A percentile compares a stretch with the other conserved stretches of the same genome.
These are phyloP conservation scores for Pollimyrus isidori DNA, from an alignment of 2,113 vertebrate genomes.

Conservation along the genomic window DNA sequence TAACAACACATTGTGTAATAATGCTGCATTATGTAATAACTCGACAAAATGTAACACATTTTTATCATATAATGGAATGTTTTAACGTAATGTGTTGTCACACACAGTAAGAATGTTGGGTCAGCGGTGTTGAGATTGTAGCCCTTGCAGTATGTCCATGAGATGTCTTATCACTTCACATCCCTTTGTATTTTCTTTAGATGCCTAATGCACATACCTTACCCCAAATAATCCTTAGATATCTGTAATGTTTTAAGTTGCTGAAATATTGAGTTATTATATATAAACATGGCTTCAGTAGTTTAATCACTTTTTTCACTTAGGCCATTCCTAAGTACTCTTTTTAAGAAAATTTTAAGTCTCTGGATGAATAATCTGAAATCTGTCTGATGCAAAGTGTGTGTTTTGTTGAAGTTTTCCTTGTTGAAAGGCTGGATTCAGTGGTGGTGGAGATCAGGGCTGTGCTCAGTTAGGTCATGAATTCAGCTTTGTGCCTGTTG, in stretches of 20 bases:
- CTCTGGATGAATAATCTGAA: constrained; percentile 2
- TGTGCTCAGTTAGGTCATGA: constrained; percentile 25
- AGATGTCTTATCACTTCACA: neutral
- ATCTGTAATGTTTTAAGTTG: neutral
- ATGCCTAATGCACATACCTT: neutral
- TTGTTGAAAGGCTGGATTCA: constrained; percentile 18
- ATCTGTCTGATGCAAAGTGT: neutral
- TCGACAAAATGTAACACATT: too few relatives aligned
- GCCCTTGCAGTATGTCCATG: neutral
- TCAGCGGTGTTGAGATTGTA: neutral
- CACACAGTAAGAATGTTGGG: neutral
- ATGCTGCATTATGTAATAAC: too few relatives aligned
- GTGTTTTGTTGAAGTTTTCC: neutral
- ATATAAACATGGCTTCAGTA: neutral
- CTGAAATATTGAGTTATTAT: neutral
- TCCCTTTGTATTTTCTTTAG: neutral
- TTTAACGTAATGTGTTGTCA: neutral
- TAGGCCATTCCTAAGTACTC: neutral
- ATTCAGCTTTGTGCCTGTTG: constrained; percentile 46
- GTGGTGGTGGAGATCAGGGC: neutral
- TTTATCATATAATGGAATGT: too few relatives aligned
- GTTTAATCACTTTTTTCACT: neutral
- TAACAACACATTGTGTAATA: neutral
- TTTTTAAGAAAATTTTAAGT: neutral
- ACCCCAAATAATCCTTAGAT: neutral